Percentiles rank a stretch among this genome's conserved stretches.
Conservation (phyloP, 2,888 invertebrate species). For the Heliconius erato region DNA sequence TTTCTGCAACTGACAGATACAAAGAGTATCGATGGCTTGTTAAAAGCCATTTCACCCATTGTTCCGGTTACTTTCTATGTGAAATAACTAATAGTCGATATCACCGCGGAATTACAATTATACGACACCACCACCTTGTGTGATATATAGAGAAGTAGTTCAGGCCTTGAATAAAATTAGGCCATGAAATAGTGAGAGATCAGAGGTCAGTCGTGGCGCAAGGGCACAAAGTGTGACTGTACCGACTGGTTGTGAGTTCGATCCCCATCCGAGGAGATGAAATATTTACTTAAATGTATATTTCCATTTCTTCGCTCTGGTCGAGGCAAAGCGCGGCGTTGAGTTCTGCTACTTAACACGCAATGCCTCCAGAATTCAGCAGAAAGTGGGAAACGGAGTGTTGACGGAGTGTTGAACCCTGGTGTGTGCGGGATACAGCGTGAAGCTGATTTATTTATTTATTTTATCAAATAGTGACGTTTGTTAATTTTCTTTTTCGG, state of each 20-base stretch:
- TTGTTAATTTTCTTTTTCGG: background rate
- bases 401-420: too few species aligned
- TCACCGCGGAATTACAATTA: constrained; percentile 73
- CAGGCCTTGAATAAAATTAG: background rate
- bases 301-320: too few species aligned
- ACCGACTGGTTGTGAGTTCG: too few species aligned
- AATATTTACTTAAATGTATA: too few species aligned
- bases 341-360: too few species aligned
- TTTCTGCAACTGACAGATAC: constrained; percentile 41
- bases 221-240: too few species aligned
- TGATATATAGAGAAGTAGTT: constrained; percentile 37
- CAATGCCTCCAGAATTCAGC: too few species aligned
- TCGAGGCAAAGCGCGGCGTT: too few species aligned
- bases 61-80: constrained; percentile 75
- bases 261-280: too few species aligned
- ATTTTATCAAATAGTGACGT: background rate
- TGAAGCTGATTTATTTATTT: constrained; percentile 39
- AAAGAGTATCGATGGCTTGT: constrained; percentile 68
- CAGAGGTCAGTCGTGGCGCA: too few species aligned
- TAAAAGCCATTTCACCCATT: constrained; percentile 70
- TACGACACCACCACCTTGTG: constrained; percentile 57
- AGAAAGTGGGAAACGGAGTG: too few species aligned
- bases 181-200: background rate
- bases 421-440: too few species aligned
- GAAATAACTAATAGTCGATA: constrained; percentile 64